Evolutionary conservation across 2,797 vertebrate species (phyloP).

Genomic region (Dicrostonyx torquatus): DNA sequence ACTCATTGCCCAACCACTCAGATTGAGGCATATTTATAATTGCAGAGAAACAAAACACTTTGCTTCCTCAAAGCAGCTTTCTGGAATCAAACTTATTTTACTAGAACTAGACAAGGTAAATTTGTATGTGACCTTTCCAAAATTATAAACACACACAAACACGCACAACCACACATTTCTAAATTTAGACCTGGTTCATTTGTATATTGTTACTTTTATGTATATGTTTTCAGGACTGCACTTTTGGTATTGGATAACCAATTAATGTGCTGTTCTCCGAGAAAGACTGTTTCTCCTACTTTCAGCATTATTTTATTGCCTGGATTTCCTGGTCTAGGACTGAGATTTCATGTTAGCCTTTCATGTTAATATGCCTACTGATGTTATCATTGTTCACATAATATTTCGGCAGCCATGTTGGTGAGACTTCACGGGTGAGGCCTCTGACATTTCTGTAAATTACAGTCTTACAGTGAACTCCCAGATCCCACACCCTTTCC

Average conservation of each 20-base stretch:
- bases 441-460: not conserved
- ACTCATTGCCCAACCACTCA: not conserved
- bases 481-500: too few relatives aligned
- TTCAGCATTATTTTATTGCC: not conserved
- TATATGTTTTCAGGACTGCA: not conserved
- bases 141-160: not conserved
- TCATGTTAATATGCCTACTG: not conserved
- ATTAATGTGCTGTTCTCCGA: not conserved
- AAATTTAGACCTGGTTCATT: too few relatives aligned
- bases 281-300: not conserved
- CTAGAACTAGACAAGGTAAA: not conserved
- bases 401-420: not conserved
- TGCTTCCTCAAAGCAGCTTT: not conserved
- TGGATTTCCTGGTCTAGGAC: not conserved
- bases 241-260: too few relatives aligned
- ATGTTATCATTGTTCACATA: too few relatives aligned
- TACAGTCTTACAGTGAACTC: not conserved
- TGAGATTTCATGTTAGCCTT: too few relatives aligned
- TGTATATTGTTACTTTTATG: too few relatives aligned
- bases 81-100: constrained; percentile 3
- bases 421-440: not conserved
- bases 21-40: not conserved
- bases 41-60: not conserved
- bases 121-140: not conserved
- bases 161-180: too few relatives aligned